phyloP scores from a whole-genome alignment of 2,888 invertebrate species.

The Psylliodes chrysocephalus region DNA sequence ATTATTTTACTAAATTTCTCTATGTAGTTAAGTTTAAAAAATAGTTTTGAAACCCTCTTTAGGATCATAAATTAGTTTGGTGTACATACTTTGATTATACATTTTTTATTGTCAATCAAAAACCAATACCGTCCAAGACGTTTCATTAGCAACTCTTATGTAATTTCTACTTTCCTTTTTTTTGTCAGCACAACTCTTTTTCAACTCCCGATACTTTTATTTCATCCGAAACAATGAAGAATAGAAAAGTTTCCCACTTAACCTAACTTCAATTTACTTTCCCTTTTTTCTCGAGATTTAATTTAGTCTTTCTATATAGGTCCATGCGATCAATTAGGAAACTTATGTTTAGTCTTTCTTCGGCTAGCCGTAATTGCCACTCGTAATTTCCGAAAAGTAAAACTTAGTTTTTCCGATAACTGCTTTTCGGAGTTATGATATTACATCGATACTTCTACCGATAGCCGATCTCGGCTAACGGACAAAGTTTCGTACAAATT shows the following conservation, averaged over 20 bases:
- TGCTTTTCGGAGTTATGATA: conserved; percentile 20
- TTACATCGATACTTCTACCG: conserved; percentile 13
- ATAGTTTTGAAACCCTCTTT: too few species aligned
- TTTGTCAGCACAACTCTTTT: conserved; percentile 9
- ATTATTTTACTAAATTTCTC: too few species aligned
- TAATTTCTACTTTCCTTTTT: conserved; percentile 18
- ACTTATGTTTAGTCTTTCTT: conserved; percentile 24
- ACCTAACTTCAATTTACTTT: conserved; percentile 19
- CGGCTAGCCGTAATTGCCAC: conserved; percentile 15
- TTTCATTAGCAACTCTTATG: conserved; percentile 4
- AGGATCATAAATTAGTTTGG: too few species aligned
- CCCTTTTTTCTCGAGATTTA: conserved; percentile 19
- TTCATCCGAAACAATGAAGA: conserved; percentile 1
- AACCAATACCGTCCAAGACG: neutral
- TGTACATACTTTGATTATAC: too few species aligned
- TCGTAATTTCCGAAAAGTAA: conserved; percentile 18
- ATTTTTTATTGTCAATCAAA: too few species aligned
- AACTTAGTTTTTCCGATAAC: conserved; percentile 19
- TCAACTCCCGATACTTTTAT: conserved; percentile 12
- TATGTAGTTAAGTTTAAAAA: too few species aligned
- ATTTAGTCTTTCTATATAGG: conserved; percentile 16
- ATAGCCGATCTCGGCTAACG: conserved; percentile 1
- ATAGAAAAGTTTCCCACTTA: conserved; percentile 20
- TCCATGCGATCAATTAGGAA: conserved; percentile 28
- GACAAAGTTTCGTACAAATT: conserved; percentile 21